Percentiles rank a stretch among this genome's conserved stretches.
Evolutionary conservation across 2,888 invertebrate genomes (phyloP).

Genomic region (Phragmatobia fuliginosa): DNA sequence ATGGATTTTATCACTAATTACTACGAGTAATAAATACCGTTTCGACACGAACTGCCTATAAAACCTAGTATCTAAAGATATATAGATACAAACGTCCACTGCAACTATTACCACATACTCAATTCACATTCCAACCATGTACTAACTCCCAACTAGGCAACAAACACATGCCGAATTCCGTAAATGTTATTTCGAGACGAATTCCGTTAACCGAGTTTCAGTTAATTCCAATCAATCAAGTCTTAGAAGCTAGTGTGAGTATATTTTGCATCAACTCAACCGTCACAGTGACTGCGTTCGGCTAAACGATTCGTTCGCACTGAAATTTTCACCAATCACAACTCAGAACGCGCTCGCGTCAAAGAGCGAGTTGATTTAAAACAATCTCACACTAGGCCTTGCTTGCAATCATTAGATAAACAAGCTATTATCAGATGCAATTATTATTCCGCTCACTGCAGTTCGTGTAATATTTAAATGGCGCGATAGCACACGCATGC

Average conservation of each 20-base stretch:
- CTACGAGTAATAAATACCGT: neutral
- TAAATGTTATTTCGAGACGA: constrained; percentile 1
- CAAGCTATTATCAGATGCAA: constrained; percentile 7
- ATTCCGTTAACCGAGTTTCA: constrained; percentile 1
- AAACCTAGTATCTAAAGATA: neutral
- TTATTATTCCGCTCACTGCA: constrained; percentile 15
- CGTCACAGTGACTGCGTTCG: neutral
- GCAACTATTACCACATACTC: neutral
- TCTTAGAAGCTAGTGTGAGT: neutral
- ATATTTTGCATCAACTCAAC: neutral
- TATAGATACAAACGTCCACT: neutral
- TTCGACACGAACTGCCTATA: neutral
- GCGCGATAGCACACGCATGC: constrained; percentile 15
- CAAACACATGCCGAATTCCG: constrained; percentile 2
- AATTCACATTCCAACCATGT: neutral
- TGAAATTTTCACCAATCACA: neutral
- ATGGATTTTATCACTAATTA: neutral
- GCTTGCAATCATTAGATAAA: constrained; percentile 7
- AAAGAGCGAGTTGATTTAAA: neutral
- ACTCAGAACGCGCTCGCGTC: neutral
- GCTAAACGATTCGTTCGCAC: neutral
- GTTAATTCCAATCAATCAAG: constrained; percentile 5
- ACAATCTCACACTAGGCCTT: neutral
- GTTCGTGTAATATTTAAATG: constrained; percentile 30
- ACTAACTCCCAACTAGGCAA: neutral